These are phyloP conservation scores for Malurus leucopterus DNA, from an alignment of 2,797 vertebrate species.

Conservation along the genomic window DNA sequence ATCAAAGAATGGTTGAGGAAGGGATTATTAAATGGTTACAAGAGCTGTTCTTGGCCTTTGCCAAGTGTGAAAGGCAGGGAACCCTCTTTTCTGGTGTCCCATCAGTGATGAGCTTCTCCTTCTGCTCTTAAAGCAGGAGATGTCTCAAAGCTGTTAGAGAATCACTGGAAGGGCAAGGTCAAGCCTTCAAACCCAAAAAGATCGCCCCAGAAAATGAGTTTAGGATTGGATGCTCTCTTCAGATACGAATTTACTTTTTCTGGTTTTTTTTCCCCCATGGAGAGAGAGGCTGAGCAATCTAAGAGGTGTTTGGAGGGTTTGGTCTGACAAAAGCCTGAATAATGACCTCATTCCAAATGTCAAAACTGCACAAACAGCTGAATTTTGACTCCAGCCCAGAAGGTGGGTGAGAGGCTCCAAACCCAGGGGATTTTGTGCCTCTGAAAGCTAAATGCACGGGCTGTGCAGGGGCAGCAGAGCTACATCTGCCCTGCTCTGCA, in stretches of 20 bases:
- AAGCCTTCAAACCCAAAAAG: not conserved
- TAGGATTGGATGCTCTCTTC: not conserved
- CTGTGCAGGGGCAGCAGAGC: not conserved
- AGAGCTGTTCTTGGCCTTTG: not conserved
- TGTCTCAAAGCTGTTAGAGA: not conserved
- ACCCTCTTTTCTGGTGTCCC: not conserved
- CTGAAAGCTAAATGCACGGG: not conserved
- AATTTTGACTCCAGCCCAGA: not conserved
- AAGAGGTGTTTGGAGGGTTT: not conserved
- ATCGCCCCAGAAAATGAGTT: not conserved
- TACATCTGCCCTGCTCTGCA: not conserved
- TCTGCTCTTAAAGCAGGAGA: not conserved
- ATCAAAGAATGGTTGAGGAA: not conserved
- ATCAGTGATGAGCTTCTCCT: not conserved
- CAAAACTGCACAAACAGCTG: not conserved
- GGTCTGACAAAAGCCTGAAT: not conserved
- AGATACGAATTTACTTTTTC: rapidly evolving
- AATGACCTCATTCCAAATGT: not conserved
- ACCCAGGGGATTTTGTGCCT: not conserved
- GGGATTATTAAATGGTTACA: not conserved
- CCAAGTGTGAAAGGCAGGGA: rapidly evolving
- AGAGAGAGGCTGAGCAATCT: not conserved
- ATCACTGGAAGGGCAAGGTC: not conserved
- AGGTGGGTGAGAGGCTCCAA: not conserved
- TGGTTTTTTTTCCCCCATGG: rapidly evolving